A percentile compares a stretch with the other conserved stretches of the same genome.
Conservation (phyloP, 2,888 invertebrate species). For the Helleia helle region DNA sequence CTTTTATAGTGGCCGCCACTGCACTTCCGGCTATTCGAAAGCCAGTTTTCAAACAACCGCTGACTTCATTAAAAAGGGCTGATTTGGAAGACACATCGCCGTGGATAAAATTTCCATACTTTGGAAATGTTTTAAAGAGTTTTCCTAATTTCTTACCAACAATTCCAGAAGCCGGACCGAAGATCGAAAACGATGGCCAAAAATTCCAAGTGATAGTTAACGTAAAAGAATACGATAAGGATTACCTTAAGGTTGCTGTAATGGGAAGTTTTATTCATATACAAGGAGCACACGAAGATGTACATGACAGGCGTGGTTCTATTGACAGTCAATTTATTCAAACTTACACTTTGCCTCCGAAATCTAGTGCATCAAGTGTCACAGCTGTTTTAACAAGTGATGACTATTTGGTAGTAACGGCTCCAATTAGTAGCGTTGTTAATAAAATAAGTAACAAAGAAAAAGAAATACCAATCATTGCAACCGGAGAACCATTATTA, state of each 20-base stretch:
- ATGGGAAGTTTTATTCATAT: constrained; percentile 8
- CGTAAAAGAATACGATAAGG: constrained; percentile 8
- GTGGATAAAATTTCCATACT: constrained; percentile 8
- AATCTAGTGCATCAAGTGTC: constrained; percentile 1
- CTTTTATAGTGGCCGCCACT: not conserved
- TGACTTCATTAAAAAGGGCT: constrained; percentile 2
- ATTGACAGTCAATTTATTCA: constrained; percentile 8
- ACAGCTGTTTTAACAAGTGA: constrained; percentile 12
- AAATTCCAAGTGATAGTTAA: constrained; percentile 10
- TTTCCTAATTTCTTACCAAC: constrained; percentile 7
- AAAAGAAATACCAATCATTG: constrained; percentile 4
- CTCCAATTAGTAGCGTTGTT: constrained; percentile 7
- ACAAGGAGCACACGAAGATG: constrained; percentile 4
- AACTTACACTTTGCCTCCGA: constrained; percentile 5
- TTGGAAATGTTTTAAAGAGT: constrained; percentile 8
- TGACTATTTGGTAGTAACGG: constrained; percentile 14
- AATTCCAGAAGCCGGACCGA: constrained; percentile 9
- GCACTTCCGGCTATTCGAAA: not conserved
- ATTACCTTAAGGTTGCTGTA: not conserved
- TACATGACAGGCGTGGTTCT: not conserved
- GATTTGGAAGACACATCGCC: constrained; percentile 6
- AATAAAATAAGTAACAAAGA: constrained; percentile 1
- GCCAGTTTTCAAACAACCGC: not conserved
- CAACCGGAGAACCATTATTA: constrained; percentile 2
- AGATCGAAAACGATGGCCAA: constrained; percentile 4